phyloP scores from a whole-genome alignment of 2,113 vertebrate genomes.

The Nicator chloris region DNA sequence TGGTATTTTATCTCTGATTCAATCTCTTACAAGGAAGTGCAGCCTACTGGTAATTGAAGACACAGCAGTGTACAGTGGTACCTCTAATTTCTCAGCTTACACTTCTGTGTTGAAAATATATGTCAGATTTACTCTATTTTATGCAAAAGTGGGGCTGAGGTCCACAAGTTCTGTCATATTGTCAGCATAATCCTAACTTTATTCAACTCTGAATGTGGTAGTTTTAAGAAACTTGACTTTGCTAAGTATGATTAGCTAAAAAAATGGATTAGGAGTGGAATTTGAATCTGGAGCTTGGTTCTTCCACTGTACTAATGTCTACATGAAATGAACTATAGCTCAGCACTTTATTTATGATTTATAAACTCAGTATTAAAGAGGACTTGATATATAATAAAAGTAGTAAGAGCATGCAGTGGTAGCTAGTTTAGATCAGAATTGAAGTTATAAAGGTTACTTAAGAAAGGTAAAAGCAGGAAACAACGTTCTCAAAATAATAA shows the following conservation, averaged over 20 bases:
- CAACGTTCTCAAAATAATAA: not conserved
- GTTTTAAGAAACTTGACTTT: not conserved
- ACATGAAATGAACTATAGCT: not conserved
- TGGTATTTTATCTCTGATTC: not conserved
- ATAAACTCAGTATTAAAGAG: not conserved
- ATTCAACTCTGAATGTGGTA: not conserved
- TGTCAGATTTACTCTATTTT: not conserved
- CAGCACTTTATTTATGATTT: not conserved
- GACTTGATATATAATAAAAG: not conserved
- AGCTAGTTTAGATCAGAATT: not conserved
- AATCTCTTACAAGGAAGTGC: not conserved
- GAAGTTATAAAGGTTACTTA: not conserved
- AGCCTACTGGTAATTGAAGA: not conserved
- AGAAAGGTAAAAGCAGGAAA: slow-evolving; percentile 12
- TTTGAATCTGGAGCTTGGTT: not conserved
- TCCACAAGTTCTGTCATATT: not conserved
- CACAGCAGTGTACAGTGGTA: not conserved
- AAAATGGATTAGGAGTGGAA: not conserved
- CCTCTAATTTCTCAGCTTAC: not conserved
- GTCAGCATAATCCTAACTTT: not conserved
- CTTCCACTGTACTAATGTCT: not conserved
- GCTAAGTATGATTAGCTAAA: not conserved
- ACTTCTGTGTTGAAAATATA: not conserved
- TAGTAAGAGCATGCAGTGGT: not conserved
- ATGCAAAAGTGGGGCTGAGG: not conserved